Percentiles rank a stretch among this genome's conserved stretches.
Evolutionary conservation across 2,797 vertebrate genomes (phyloP).

Genomic region (Chaunax sp.): DNA sequence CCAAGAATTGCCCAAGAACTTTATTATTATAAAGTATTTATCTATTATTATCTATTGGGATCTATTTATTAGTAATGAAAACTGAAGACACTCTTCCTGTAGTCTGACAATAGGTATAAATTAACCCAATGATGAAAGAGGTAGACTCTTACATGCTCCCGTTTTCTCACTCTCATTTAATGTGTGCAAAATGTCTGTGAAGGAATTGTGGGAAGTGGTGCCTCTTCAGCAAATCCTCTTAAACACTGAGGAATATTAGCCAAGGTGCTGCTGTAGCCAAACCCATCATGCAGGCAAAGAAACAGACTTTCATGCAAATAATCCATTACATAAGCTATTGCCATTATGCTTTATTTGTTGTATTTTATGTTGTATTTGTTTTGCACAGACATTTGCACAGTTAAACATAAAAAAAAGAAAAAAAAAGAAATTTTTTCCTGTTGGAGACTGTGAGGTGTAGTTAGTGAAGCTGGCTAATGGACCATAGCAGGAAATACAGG

Average conservation of each 20-base stretch:
- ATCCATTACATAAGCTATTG: neutral
- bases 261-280: slow-evolving; percentile 23
- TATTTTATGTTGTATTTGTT: neutral
- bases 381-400: neutral
- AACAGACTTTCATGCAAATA: too few relatives aligned
- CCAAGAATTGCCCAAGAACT: neutral
- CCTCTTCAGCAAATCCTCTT: slow-evolving; percentile 55
- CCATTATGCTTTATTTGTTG: neutral
- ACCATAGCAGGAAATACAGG: neutral
- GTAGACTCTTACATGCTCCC: slow-evolving; percentile 3
- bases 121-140: slow-evolving; percentile 9
- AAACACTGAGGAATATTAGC: slow-evolving; percentile 22
- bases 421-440: neutral
- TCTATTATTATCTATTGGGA: too few relatives aligned
- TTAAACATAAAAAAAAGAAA: neutral
- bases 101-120: neutral
- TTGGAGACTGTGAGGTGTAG: neutral
- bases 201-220: slow-evolving; percentile 32
- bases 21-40: slow-evolving; percentile 11
- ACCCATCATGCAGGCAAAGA: neutral
- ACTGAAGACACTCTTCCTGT: neutral
- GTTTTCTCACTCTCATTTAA: slow-evolving; percentile 20
- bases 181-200: slow-evolving; percentile 3
- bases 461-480: neutral
- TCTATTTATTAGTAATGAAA: slow-evolving; percentile 5